These are phyloP conservation scores for Tapirus terrestris DNA, from an alignment of 2,113 vertebrate genomes.

Conservation along the genomic window DNA sequence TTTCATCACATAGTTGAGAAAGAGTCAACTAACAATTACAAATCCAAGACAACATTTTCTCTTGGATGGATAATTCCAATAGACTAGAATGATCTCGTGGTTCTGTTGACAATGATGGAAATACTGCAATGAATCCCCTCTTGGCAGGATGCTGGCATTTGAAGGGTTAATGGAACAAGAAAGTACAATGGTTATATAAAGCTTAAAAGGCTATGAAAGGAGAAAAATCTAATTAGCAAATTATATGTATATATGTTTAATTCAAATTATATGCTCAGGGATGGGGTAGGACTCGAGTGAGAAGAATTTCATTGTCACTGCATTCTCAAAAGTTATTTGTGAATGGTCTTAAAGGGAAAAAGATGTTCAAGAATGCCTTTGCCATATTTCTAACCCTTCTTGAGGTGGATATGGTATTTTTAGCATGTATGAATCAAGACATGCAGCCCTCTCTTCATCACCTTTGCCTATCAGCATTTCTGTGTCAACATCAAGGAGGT, in stretches of 20 bases:
- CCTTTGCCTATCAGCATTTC: slow-evolving; percentile 68
- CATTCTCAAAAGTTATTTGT: slow-evolving; percentile 16
- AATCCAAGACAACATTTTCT: slow-evolving; percentile 69
- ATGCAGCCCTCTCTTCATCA: slow-evolving; percentile 40
- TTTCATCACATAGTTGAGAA: slow-evolving; percentile 56
- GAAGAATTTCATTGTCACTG: not conserved
- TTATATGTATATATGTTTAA: slow-evolving; percentile 8
- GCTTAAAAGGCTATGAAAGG: slow-evolving; percentile 23
- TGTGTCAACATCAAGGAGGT: slow-evolving; percentile 74
- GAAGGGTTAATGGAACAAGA: slow-evolving; percentile 56
- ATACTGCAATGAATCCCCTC: not conserved
- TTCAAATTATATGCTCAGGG: slow-evolving; percentile 35
- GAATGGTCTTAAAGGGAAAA: not conserved
- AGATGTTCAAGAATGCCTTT: slow-evolving; percentile 2
- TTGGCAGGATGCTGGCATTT: slow-evolving; percentile 33
- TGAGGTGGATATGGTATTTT: slow-evolving; percentile 45
- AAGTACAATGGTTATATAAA: slow-evolving; percentile 63
- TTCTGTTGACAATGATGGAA: slow-evolving; percentile 62
- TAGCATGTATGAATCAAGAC: slow-evolving; percentile 58
- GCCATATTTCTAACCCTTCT: slow-evolving; percentile 22
- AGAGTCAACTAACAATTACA: slow-evolving; percentile 81
- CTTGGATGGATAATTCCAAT: slow-evolving; percentile 48
- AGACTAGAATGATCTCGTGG: not conserved
- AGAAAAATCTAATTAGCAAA: slow-evolving; percentile 61
- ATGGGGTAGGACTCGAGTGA: not conserved